A percentile compares a stretch with the other conserved stretches of the same genome.
Conservation (phyloP, 2,888 invertebrate species). For the Zaprionus lineosus region DNA sequence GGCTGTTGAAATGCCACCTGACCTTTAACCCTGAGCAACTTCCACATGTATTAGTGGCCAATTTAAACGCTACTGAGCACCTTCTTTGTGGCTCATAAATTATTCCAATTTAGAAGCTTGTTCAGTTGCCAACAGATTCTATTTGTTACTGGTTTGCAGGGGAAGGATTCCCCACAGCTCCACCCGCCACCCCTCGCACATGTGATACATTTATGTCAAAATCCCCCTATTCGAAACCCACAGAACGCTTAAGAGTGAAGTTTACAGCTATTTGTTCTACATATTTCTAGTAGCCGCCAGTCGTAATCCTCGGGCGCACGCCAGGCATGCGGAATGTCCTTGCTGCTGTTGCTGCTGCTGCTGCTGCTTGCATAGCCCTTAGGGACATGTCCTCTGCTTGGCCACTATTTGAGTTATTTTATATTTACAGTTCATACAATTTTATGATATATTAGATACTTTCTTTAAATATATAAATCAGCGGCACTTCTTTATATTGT, state of each 20-base stretch:
- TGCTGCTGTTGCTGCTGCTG: slow-evolving; percentile 3
- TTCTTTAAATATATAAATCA: slow-evolving; percentile 48
- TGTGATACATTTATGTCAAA: too few species aligned
- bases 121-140: too few species aligned
- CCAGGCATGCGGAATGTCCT: slow-evolving; percentile 8
- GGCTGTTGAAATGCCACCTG: slow-evolving; percentile 3
- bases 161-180: too few species aligned
- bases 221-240: too few species aligned
- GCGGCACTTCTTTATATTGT: slow-evolving; percentile 13
- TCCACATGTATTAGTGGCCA: slow-evolving; percentile 4
- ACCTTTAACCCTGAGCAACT: slow-evolving; percentile 28
- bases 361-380: background rate
- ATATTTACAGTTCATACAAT: slow-evolving; percentile 45
- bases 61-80: slow-evolving; percentile 24
- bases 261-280: slow-evolving; percentile 17
- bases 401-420: slow-evolving; percentile 19
- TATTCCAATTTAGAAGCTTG: slow-evolving; percentile 60
- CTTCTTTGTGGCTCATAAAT: slow-evolving; percentile 33
- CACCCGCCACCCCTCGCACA: too few species aligned
- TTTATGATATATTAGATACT: slow-evolving; percentile 55
- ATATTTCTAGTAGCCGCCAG: slow-evolving; percentile 25
- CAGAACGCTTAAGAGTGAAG: too few species aligned
- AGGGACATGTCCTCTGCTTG: slow-evolving; percentile 18
- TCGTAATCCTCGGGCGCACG: slow-evolving; percentile 43
- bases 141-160: too few species aligned